phyloP scores from a whole-genome alignment of 2,797 vertebrate genomes.

The Chelidonichthys spinosus region DNA sequence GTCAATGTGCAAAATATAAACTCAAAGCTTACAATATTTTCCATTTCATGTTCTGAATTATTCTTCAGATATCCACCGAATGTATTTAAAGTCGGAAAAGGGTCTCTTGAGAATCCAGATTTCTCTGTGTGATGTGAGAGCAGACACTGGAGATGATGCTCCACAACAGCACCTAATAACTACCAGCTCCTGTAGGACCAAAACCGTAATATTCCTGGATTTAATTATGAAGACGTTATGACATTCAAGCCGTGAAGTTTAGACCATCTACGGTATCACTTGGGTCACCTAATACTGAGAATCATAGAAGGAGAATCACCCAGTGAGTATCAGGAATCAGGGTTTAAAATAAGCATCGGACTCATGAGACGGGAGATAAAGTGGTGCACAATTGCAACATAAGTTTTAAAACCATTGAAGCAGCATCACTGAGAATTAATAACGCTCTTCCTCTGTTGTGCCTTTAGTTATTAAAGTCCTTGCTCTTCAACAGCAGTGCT shows the following conservation, averaged over 20 bases:
- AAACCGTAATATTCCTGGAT: neutral
- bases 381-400: neutral
- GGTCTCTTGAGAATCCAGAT: conserved; percentile 23
- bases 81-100: conserved; percentile 22
- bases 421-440: neutral
- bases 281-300: neutral
- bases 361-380: conserved; percentile 3
- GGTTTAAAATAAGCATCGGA: conserved; percentile 7
- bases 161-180: conserved; percentile 17
- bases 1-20: conserved; percentile 1
- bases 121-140: conserved; percentile 39
- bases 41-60: neutral
- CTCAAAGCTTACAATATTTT: neutral
- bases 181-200: conserved; percentile 3
- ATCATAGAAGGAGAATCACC: neutral
- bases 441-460: conserved; percentile 15
- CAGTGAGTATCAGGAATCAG: neutral
- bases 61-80: conserved; percentile 16
- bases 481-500: conserved; percentile 24
- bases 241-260: neutral
- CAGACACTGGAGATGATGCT: conserved; percentile 34
- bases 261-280: neutral
- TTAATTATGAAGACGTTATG: neutral
- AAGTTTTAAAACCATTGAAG: neutral
- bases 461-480: conserved; percentile 24